phyloP scores from a whole-genome alignment of 2,888 invertebrate species.

The Thereva unica region DNA sequence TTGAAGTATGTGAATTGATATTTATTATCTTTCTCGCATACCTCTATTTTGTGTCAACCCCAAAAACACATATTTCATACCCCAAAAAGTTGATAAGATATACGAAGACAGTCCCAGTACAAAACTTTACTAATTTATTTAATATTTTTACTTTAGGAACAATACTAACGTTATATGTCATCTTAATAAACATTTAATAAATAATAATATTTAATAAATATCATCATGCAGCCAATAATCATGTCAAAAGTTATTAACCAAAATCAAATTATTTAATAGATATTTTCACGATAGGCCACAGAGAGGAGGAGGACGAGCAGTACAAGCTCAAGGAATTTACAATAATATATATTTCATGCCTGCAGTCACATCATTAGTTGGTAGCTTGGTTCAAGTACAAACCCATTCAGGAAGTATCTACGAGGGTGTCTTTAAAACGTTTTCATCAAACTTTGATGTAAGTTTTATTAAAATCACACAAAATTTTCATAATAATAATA shows the following conservation, averaged over 20 bases:
- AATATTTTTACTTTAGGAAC: too few relatives aligned
- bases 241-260: constrained; percentile 21
- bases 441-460: constrained; percentile 85
- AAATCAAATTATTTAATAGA: constrained; percentile 34
- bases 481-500: constrained; percentile 7
- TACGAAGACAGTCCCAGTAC: too few relatives aligned
- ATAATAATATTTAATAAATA: background rate
- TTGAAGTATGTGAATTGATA: too few relatives aligned
- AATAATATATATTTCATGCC: constrained; percentile 90
- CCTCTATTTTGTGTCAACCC: too few relatives aligned
- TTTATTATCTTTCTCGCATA: too few relatives aligned
- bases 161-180: too few relatives aligned
- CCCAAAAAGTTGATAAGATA: too few relatives aligned
- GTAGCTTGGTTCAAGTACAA: constrained; percentile 78
- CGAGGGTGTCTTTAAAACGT: constrained; percentile 89
- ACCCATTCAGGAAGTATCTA: constrained; percentile 82
- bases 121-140: too few relatives aligned
- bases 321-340: constrained; percentile 83
- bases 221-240: background rate
- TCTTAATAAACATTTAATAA: background rate
- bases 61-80: too few relatives aligned
- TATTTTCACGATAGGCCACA: constrained; percentile 45
- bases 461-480: constrained; percentile 46
- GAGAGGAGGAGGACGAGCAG: constrained; percentile 64
- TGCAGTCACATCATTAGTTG: constrained; percentile 82